These are phyloP conservation scores for Pseudomyrmex cubaensis DNA, from an alignment of 1,140 invertebrate genomes.

Conservation along the genomic window DNA sequence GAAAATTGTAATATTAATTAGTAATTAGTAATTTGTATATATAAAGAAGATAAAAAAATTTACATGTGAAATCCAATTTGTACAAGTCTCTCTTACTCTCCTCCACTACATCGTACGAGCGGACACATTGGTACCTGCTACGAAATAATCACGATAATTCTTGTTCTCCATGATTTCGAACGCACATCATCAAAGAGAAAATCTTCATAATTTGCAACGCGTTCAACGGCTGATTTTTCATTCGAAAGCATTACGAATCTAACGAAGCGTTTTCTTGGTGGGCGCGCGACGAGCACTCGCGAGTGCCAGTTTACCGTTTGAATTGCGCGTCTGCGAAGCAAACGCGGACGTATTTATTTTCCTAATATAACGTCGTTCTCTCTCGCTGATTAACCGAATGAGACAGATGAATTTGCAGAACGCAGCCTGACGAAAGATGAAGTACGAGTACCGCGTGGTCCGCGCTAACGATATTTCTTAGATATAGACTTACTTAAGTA, in stretches of 20 bases:
- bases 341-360: constrained; percentile 57
- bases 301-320: background rate
- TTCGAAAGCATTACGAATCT: constrained; percentile 3
- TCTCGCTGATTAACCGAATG: background rate
- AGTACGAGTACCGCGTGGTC: constrained; percentile 29
- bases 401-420: constrained; percentile 45
- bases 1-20: too few relatives aligned
- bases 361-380: constrained; percentile 16
- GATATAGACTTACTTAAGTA: constrained; percentile 65
- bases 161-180: background rate
- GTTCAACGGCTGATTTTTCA: constrained; percentile 28
- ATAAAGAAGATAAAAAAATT: too few relatives aligned
- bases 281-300: constrained; percentile 1
- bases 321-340: constrained; percentile 9
- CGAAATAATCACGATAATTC: constrained; percentile 14
- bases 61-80: background rate
- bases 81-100: background rate
- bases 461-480: constrained; percentile 50
- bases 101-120: constrained; percentile 37
- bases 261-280: constrained; percentile 46
- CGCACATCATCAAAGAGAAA: background rate
- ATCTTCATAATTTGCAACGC: constrained; percentile 17
- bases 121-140: constrained; percentile 1
- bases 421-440: constrained; percentile 11
- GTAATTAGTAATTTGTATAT: too few relatives aligned